Evolutionary conservation across 2,797 vertebrate genomes (phyloP), one percentile per base, ranked within the genome.

Genomic region (Bufotes viridis): DNA sequence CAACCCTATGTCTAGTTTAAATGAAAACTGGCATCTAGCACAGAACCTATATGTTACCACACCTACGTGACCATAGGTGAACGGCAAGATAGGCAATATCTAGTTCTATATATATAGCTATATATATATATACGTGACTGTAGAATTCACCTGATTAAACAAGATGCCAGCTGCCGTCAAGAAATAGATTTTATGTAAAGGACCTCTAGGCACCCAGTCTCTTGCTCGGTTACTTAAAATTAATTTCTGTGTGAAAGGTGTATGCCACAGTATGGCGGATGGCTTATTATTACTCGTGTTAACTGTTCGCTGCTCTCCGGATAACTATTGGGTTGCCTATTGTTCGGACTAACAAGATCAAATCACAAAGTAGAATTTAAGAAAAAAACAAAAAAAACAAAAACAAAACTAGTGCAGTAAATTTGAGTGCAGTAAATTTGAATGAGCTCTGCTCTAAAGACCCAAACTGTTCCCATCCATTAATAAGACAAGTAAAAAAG

Each of bases 241-340:
- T 5, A 17, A 79, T 89, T 82, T 89, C 55, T 55, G 85, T 65
- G 69, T 83, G n/a, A 63, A 79, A 87, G 72, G 74, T 79, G 51
- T 55, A 63, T 49, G 78, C 74, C 81, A 83, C 81, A 87, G 70
- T 82, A 89, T 86, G 88, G 84, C 84, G 84, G 78, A 89, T 63
- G 75, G 74, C 29, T 87, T 83, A 61, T 42, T 42, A 55, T 72
- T 53, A 26, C 22, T 84, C 42, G 57, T 42, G 42, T 87, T 89
- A 87, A 87, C 88, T 87, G 88, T 87, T 89, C 74, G 42, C 75
- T 86, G 88, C 69, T 82, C 61, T 84, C 61, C 65, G 72, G 53
- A n/a, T 60, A 82, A 34, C 29, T 70, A 49, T 80, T 34, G 29
- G 10, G 79, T 78, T 88, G 63, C 82, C 15, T 80, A 29, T 18